Evolutionary conservation across 2,888 invertebrate genomes (phyloP), one percentile per base, ranked within the genome.

Genomic region (Patella caerulea): DNA sequence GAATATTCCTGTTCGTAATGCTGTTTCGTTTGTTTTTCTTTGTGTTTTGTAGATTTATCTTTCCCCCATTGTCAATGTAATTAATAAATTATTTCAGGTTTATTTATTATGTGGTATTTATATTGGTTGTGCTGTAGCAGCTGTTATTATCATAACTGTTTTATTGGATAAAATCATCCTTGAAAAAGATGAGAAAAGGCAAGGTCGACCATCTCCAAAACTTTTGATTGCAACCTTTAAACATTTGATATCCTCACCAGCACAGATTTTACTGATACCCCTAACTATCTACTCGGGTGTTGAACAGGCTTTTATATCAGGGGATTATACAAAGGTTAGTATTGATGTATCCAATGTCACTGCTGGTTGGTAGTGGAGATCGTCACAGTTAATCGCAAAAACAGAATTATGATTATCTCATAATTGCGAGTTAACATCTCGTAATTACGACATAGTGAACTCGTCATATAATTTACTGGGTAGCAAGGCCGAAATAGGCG

Each of bases 241-340:
- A 90, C 98, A 98, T 90, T 93, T 97, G 89, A 96, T 95, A 92
- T 96, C 82, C 7, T 84, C 97, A 91, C 96, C 96, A 0, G 96
- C 97, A 90, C 98, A 98, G 90, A 95, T 98, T 88, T 93, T 98
- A 9, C 94, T 99, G 56, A 97, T 98, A 82, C 98, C 98, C 1
- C 95, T 99, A 82, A 99, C 98, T 0, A 93, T 99, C 75, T 99
- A 97, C 95, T 97, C 98, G 87, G 98, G 98, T 78, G 96, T 99
- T 94, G 98, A 98, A 91, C 98, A 98, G 91, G 98, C 98, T 0
- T 98, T 98, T 92, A 96, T 98, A 85, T 96, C 96, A 24, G 98
- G 97, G 2, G 92, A 93, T 73, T 93, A 90, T 84, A 93, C 93
- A 0, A 91, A 92, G 86, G 93, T 93, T 83, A 88, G 92, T 45